A percentile compares a stretch with the other conserved stretches of the same genome.
These are phyloP conservation scores for Platygyra sinensis DNA, from an alignment of 64 coral and sea anemone genomes.

Conservation along the genomic window DNA sequence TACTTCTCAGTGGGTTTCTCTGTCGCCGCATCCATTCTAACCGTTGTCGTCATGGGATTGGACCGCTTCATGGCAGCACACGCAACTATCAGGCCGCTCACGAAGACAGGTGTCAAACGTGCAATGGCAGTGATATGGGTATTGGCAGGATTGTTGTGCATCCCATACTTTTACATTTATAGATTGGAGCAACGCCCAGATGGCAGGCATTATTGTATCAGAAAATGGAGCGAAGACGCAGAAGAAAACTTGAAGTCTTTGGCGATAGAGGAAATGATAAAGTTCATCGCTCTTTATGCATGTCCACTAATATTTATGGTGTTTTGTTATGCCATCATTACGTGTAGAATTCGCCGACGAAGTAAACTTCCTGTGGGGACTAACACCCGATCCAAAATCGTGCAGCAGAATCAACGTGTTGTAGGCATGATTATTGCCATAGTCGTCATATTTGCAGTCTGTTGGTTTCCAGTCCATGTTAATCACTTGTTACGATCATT, in stretches of 20 bases:
- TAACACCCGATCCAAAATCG: slow-evolving; percentile 27
- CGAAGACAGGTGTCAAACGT: neutral
- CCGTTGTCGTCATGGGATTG: slow-evolving; percentile 70
- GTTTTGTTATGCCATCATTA: slow-evolving; percentile 49
- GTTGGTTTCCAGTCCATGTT: slow-evolving; percentile 74
- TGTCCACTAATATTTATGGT: slow-evolving; percentile 52
- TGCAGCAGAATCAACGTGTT: slow-evolving; percentile 53
- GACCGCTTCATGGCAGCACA: slow-evolving; percentile 60
- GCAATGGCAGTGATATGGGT: slow-evolving; percentile 39
- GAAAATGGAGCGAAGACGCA: slow-evolving; percentile 18
- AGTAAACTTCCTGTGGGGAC: neutral
- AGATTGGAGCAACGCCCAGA: neutral
- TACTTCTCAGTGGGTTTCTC: slow-evolving; percentile 52
- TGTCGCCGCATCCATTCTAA: slow-evolving; percentile 63
- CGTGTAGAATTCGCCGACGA: slow-evolving; percentile 29
- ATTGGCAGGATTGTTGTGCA: neutral
- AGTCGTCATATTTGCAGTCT: slow-evolving; percentile 61
- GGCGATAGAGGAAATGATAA: slow-evolving; percentile 28
- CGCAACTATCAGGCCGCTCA: slow-evolving; percentile 38
- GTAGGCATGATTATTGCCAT: slow-evolving; percentile 60
- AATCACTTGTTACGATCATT: slow-evolving; percentile 61
- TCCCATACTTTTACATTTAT: slow-evolving; percentile 45
- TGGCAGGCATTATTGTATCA: slow-evolving; percentile 21
- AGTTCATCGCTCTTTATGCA: slow-evolving; percentile 38
- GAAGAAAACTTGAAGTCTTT: neutral